Evolutionary conservation across 1,140 invertebrate species (phyloP).

Genomic region (Condylostylus longicornis): DNA sequence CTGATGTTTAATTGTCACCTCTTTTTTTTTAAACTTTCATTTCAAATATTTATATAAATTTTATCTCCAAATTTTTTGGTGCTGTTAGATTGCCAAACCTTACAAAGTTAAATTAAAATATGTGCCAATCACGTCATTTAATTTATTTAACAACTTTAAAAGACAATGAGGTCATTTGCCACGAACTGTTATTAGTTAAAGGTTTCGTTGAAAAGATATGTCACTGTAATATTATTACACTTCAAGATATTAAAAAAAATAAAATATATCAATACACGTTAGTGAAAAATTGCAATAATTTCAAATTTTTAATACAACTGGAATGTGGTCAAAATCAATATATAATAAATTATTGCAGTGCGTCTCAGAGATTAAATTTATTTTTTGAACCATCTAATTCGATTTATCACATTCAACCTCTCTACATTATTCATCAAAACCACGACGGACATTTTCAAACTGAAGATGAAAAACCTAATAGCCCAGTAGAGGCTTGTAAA

Average conservation of each 20-base stretch:
- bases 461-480: slow-evolving; percentile 39
- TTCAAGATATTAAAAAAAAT: neutral
- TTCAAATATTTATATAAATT: too few relatives aligned
- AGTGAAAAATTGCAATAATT: neutral
- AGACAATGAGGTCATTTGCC: slow-evolving; percentile 1
- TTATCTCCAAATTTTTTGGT: too few relatives aligned
- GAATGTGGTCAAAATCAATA: neutral
- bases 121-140: too few relatives aligned
- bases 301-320: neutral
- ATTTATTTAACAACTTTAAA: slow-evolving; percentile 1
- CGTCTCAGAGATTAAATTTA: neutral
- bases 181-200: neutral
- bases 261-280: neutral
- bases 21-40: too few relatives aligned
- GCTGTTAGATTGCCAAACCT: too few relatives aligned
- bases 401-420: slow-evolving; percentile 39
- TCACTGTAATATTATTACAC: neutral
- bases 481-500: slow-evolving; percentile 43
- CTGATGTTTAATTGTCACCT: too few relatives aligned
- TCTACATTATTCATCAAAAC: slow-evolving; percentile 58
- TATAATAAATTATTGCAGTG: neutral
- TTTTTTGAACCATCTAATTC: neutral
- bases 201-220: neutral
- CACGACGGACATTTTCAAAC: slow-evolving; percentile 61
- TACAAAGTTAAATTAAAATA: too few relatives aligned